These are phyloP conservation scores for Pseudoatta argentina DNA, from an alignment of 1,140 invertebrate genomes.

Conservation along the genomic window DNA sequence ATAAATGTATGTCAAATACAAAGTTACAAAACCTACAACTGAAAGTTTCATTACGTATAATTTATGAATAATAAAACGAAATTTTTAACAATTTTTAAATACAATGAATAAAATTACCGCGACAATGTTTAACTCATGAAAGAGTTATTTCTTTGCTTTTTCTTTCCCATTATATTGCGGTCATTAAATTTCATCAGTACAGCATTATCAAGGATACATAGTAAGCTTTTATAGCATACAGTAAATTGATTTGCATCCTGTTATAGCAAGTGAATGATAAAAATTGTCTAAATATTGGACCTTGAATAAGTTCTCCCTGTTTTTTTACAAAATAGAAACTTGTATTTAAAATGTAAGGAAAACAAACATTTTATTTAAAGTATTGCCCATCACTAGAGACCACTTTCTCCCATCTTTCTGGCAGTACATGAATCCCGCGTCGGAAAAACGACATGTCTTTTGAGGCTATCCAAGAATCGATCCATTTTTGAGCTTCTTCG, in stretches of 20 bases:
- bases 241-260: background rate
- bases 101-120: background rate
- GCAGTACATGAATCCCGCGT: too few species aligned
- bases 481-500: too few species aligned
- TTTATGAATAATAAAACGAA: conserved; percentile 45
- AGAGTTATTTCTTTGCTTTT: background rate
- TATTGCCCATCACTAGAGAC: too few species aligned
- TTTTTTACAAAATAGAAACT: too few species aligned
- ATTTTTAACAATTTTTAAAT: background rate
- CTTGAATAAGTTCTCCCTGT: too few species aligned
- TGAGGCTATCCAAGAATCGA: too few species aligned
- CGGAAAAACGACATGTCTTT: too few species aligned
- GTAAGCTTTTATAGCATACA: background rate
- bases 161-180: background rate
- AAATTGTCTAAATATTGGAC: background rate
- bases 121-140: background rate
- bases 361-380: too few species aligned
- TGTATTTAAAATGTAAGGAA: too few species aligned
- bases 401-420: too few species aligned
- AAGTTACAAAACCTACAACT: background rate
- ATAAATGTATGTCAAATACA: conserved; percentile 50
- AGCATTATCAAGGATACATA: background rate
- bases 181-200: conserved; percentile 13
- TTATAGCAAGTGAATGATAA: conserved; percentile 6
- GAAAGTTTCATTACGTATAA: background rate